Evolutionary conservation across 2,888 invertebrate genomes (phyloP).

Genomic region (Nephrocerus scutellatus): DNA sequence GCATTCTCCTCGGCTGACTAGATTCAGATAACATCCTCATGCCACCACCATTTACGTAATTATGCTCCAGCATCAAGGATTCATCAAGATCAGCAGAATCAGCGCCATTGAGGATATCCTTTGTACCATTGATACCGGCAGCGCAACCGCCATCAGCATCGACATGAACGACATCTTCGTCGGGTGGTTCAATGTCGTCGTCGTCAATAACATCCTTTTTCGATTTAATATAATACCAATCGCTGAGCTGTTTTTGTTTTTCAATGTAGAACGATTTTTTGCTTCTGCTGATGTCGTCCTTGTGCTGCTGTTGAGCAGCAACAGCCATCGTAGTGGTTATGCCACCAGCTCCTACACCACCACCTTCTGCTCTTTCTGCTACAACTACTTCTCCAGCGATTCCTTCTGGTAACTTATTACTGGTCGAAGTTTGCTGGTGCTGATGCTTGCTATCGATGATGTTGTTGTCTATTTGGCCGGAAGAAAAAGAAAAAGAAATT

Average conservation of each 20-base stretch:
- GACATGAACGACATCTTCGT: not conserved
- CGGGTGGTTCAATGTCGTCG: constrained; percentile 4
- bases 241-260: constrained; percentile 31
- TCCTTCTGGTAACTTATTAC: not conserved
- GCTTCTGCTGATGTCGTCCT: too few relatives aligned
- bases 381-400: too few relatives aligned
- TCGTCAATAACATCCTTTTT: constrained; percentile 13
- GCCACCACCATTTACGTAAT: constrained; percentile 5
- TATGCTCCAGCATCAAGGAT: constrained; percentile 4
- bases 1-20: constrained; percentile 9
- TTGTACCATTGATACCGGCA: not conserved
- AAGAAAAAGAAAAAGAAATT: too few relatives aligned
- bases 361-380: too few relatives aligned
- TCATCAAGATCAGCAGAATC: not conserved
- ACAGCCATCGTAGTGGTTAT: too few relatives aligned
- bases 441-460: constrained; percentile 1
- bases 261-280: constrained; percentile 24
- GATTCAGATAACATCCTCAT: constrained; percentile 5
- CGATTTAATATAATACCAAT: constrained; percentile 33
- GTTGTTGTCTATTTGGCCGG: not conserved
- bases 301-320: too few relatives aligned
- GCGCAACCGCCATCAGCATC: not conserved
- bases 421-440: not conserved
- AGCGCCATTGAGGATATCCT: not conserved
- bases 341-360: too few relatives aligned